Evolutionary conservation across 2,888 invertebrate genomes (phyloP).

Genomic region (Catocala fraxini): DNA sequence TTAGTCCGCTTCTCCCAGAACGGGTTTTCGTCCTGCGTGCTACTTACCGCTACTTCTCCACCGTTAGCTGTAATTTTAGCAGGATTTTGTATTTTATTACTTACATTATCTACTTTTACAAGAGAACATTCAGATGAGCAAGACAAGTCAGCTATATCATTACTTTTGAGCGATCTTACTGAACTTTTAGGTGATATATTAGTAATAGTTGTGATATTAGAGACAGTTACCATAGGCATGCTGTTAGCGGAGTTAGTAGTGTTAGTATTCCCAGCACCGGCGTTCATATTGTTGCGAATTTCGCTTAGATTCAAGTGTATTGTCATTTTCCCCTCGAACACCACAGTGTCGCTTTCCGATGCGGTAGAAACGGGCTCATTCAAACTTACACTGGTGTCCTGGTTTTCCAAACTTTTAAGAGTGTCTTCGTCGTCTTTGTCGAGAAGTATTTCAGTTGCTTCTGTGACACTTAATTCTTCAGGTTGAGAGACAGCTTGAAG

Average conservation of each 20-base stretch:
- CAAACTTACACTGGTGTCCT: conserved; percentile 87
- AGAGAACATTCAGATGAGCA: conserved; percentile 68
- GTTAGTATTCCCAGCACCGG: conserved; percentile 81
- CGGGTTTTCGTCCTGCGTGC: conserved; percentile 80
- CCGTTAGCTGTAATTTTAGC: conserved; percentile 65
- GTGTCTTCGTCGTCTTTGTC: conserved; percentile 86
- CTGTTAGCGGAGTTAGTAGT: conserved; percentile 75
- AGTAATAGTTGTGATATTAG: conserved; percentile 86
- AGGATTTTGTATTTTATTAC: conserved; percentile 57
- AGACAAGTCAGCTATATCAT: conserved; percentile 65
- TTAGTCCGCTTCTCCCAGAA: conserved; percentile 82
- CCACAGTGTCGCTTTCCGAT: conserved; percentile 84
- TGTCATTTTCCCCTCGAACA: conserved; percentile 86
- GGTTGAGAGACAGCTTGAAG: conserved; percentile 79
- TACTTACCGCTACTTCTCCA: conserved; percentile 71
- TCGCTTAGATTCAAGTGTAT: conserved; percentile 86
- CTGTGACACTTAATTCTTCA: conserved; percentile 79
- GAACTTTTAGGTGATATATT: conserved; percentile 85
- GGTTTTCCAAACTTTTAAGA: conserved; percentile 84
- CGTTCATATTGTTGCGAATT: conserved; percentile 81
- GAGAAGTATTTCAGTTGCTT: conserved; percentile 83
- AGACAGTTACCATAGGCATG: conserved; percentile 87
- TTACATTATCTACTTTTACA: conserved; percentile 60
- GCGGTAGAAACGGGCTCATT: conserved; percentile 81
- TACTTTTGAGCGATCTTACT: conserved; percentile 81